phyloP scores from a whole-genome alignment of 2,113 vertebrate genomes.

The Tachycineta bicolor region DNA sequence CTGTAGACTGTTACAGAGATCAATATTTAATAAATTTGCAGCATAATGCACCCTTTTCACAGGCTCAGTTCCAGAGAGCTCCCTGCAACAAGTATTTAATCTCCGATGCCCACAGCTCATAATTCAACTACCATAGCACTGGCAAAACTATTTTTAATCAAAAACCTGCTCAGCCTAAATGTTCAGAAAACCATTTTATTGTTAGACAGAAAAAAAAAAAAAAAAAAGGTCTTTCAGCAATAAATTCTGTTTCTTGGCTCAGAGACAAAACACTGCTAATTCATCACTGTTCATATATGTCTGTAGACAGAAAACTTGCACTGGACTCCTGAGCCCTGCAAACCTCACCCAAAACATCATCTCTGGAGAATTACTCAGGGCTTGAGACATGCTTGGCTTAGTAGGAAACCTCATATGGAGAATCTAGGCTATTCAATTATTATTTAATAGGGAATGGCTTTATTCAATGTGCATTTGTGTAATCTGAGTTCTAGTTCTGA shows the following conservation, averaged over 20 bases:
- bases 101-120: neutral
- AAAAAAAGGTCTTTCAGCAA: neutral
- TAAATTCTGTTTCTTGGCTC: slow-evolving; percentile 15
- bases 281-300: neutral
- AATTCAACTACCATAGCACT: neutral
- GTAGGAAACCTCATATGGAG: neutral
- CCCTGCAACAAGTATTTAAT: neutral
- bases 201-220: neutral
- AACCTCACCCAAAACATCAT: neutral
- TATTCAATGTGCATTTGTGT: neutral
- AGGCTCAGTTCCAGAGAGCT: slow-evolving; percentile 18
- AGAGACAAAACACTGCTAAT: slow-evolving; percentile 1
- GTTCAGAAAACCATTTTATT: slow-evolving; percentile 20
- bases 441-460: neutral
- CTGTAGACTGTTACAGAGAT: slow-evolving; percentile 14
- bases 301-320: neutral
- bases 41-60: slow-evolving; percentile 8
- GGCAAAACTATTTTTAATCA: slow-evolving; percentile 30
- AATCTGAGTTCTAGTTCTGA: neutral
- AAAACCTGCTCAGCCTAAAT: slow-evolving; percentile 23
- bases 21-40: slow-evolving; percentile 54
- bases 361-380: neutral
- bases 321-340: neutral
- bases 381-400: neutral
- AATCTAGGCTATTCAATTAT: neutral